Conservation (phyloP, 1,140 invertebrate genomes). For the Chionoecetes opilio region DNA sequence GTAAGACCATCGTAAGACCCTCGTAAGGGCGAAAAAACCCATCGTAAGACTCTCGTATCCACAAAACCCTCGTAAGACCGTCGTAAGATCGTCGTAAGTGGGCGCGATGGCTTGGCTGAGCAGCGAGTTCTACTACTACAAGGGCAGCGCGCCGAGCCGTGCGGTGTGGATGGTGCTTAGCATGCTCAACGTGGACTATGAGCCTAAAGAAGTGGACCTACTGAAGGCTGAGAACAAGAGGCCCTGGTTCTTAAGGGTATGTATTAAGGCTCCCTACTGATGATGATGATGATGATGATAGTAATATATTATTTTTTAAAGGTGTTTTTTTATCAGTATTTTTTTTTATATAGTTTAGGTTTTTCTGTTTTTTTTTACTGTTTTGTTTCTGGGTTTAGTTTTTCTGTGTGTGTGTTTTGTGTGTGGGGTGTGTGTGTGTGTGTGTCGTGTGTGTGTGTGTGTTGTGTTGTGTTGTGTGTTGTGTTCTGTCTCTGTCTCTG, state of each 20-base stretch:
- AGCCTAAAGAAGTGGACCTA: constrained; percentile 82
- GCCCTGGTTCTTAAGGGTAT: constrained; percentile 83
- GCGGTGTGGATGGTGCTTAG: constrained; percentile 82
- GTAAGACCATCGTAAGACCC: no score
- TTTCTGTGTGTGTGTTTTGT: constrained; percentile 51
- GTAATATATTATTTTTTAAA: no score
- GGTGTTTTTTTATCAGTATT: no score
- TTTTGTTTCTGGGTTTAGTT: no score
- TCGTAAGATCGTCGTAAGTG: no score
- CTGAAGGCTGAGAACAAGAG: constrained; percentile 82
- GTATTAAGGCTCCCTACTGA: constrained; percentile 20
- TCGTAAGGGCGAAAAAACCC: no score
- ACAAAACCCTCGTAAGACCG: no score
- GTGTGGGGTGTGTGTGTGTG: constrained; percentile 56
- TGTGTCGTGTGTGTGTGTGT: constrained; percentile 43
- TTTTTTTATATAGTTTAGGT: no score
- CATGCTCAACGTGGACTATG: constrained; percentile 82
- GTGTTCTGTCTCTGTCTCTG: neutral
- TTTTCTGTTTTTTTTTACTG: no score
- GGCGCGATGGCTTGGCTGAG: constrained; percentile 80
- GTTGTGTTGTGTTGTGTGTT: constrained; percentile 1
- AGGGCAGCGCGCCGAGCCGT: constrained; percentile 82
- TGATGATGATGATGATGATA: no score
- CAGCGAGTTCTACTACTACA: constrained; percentile 82
- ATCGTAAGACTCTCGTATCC: no score